These are phyloP conservation scores for Diploptera punctata DNA, from an alignment of 2,888 invertebrate genomes.

Conservation along the genomic window DNA sequence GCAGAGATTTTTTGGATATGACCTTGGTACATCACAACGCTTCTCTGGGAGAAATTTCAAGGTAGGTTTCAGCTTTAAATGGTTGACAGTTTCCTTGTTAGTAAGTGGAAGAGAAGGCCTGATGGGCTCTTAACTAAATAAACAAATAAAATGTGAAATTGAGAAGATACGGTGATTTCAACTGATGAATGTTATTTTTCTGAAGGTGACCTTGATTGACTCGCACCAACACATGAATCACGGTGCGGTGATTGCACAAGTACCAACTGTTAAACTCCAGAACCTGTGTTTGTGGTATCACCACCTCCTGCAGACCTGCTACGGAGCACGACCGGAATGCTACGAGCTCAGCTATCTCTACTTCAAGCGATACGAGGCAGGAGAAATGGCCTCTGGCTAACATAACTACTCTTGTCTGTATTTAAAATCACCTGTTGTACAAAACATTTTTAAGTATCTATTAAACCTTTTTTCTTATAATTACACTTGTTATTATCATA, in stretches of 20 bases:
- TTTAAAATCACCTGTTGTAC: no score
- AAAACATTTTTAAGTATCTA: no score
- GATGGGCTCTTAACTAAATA: no score
- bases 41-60: no score
- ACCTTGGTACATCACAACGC: no score
- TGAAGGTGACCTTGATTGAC: constrained; percentile 59
- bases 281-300: constrained; percentile 41
- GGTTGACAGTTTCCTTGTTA: background rate
- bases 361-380: constrained; percentile 39
- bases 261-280: constrained; percentile 42
- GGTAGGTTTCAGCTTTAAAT: no score
- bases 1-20: no score
- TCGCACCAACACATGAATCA: constrained; percentile 57
- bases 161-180: no score
- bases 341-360: constrained; percentile 43
- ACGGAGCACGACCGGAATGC: constrained; percentile 34
- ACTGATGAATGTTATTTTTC: background rate
- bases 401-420: no score
- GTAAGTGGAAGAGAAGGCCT: background rate
- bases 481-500: no score
- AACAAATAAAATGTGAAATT: no score
- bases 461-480: no score
- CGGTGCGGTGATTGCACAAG: constrained; percentile 60
- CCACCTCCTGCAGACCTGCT: constrained; percentile 35
- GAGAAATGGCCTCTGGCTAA: constrained; percentile 35